These are phyloP conservation scores for Sturnus vulgaris DNA, from an alignment of 2,113 vertebrate genomes.

Conservation along the genomic window DNA sequence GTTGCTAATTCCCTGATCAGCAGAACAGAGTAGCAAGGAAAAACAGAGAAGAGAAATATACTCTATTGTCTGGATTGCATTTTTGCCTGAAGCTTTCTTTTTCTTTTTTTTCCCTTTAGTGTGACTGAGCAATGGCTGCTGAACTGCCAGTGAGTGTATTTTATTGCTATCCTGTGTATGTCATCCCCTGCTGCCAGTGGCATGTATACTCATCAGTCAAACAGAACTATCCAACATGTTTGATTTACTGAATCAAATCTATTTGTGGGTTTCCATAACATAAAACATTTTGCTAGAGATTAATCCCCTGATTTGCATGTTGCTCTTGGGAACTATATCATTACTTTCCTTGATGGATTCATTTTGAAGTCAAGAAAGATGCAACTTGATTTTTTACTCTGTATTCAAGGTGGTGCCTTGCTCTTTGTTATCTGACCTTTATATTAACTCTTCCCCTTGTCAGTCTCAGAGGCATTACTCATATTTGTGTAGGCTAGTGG, in stretches of 20 bases:
- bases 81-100: slow-evolving; percentile 64
- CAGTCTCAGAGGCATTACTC: slow-evolving; percentile 26
- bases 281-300: slow-evolving; percentile 75
- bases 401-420: slow-evolving; percentile 20
- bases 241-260: slow-evolving; percentile 76
- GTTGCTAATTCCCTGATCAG: neutral
- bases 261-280: slow-evolving; percentile 69
- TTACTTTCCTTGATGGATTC: slow-evolving; percentile 67
- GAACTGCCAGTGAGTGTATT: slow-evolving; percentile 64
- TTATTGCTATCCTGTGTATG: slow-evolving; percentile 68
- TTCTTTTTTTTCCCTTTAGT: slow-evolving; percentile 46
- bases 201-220: slow-evolving; percentile 77
- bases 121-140: slow-evolving; percentile 64
- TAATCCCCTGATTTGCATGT: slow-evolving; percentile 73
- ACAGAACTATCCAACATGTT: slow-evolving; percentile 63
- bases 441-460: slow-evolving; percentile 54
- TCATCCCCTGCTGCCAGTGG: slow-evolving; percentile 66
- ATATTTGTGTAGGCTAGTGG: slow-evolving; percentile 32
- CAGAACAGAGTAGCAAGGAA: neutral
- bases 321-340: slow-evolving; percentile 48
- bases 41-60: neutral
- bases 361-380: slow-evolving; percentile 56
- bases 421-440: slow-evolving; percentile 56
- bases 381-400: slow-evolving; percentile 37
- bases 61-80: neutral